phyloP scores from a whole-genome alignment of 1,140 invertebrate species.

The Thaumatotibia leucotreta region DNA sequence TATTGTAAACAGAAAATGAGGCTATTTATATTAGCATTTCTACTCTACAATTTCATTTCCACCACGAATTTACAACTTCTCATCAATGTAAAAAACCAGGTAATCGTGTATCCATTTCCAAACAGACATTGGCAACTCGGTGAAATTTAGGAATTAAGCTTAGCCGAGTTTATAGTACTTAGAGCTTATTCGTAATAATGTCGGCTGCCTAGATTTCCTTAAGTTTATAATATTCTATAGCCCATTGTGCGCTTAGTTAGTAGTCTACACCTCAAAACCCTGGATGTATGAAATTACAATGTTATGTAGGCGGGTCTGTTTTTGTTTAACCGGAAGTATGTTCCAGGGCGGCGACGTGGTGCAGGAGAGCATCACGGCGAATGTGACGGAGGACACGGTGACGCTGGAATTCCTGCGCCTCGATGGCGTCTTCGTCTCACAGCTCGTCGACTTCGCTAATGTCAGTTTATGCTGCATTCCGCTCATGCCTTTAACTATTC shows the following conservation, averaged over 20 bases:
- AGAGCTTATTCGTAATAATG: neutral
- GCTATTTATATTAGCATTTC: slow-evolving; percentile 23
- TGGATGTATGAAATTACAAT: neutral
- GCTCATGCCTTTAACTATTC: too few relatives aligned
- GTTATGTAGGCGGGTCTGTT: neutral
- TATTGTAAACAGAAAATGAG: slow-evolving; percentile 20
- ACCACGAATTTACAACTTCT: slow-evolving; percentile 56
- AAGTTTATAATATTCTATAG: too few relatives aligned
- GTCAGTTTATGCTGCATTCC: slow-evolving; percentile 80
- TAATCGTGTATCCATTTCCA: slow-evolving; percentile 16
- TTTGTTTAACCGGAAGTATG: neutral
- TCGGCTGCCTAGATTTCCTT: neutral
- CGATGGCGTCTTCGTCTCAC: slow-evolving; percentile 93
- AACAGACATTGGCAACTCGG: neutral
- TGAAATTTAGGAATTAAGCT: neutral
- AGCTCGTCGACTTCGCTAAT: slow-evolving; percentile 95
- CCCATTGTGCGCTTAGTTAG: too few relatives aligned
- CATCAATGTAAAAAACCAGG: slow-evolving; percentile 69
- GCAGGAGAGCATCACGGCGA: slow-evolving; percentile 93
- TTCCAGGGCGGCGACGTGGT: slow-evolving; percentile 93
- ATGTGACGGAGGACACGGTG: slow-evolving; percentile 92
- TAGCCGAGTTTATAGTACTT: neutral
- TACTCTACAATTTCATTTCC: slow-evolving; percentile 36
- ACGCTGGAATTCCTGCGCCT: slow-evolving; percentile 92
- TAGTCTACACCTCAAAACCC: too few relatives aligned